Evolutionary conservation across 2,888 invertebrate genomes (phyloP), one percentile per base, ranked within the genome.

Genomic region (Tigriopus californicus): DNA sequence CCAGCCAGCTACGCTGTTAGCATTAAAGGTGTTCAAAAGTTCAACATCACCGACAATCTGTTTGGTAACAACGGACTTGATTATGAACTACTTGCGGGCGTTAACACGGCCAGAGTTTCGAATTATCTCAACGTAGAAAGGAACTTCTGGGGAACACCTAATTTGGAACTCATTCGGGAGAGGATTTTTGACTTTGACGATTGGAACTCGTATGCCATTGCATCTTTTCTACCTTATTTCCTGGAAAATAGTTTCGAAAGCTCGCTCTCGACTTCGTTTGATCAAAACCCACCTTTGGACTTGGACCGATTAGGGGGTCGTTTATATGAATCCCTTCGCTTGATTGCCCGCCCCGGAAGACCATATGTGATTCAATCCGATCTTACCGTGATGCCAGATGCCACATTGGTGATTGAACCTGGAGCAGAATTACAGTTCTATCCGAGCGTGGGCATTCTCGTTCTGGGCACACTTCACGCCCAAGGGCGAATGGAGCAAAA

Each of bases 141-240:
- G 70, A 99, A 98, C 70, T 99, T 90, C 87, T 99, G 97, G 97
- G 97, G 95, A 12, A 83, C 83, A 2, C 74, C 75, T 1, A 77
- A 82, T 59, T 80, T 85, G 57, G 74, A 73, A 5, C 76, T 77
- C 60, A 97, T 98, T 58, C 80, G 80, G 61, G 77, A 79, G 56
- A 78, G 81, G 68, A 92, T 97, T 66, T 95, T 97, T 69, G 97
- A 97, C 72, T 95, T 98, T 71, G 94, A 98, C 70, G 95, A 97
- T 70, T 98, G 98, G 97, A 98, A 98, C 70, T 89, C 91, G 71
- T 92, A 90, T 70, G 94, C 94, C 0, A 80, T 94, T 57, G 95
- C 94, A 0, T 78, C 82, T 13, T 98, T 84, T 70, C 78, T 82
- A 59, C 98, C 97, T 0, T 97, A 81, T 70, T 76, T 94, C 61